A percentile compares a stretch with the other conserved stretches of the same genome.
phyloP scores from a whole-genome alignment of 2,888 invertebrate species.

The Toxonevra muliebris region DNA sequence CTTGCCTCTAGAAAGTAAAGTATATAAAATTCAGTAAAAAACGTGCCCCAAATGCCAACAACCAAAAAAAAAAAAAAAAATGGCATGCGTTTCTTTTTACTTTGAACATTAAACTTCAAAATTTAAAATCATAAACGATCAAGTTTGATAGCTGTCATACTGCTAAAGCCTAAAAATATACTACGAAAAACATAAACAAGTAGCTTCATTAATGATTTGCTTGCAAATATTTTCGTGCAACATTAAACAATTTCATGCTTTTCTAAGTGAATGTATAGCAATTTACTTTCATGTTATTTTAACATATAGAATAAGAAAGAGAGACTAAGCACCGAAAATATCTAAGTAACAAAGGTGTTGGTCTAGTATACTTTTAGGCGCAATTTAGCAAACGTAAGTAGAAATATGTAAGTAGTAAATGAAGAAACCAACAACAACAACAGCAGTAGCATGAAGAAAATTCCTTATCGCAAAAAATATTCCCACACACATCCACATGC shows the following conservation, averaged over 20 bases:
- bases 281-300: neutral
- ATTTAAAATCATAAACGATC: neutral
- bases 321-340: too few relatives aligned
- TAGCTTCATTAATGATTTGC: neutral
- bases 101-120: too few relatives aligned
- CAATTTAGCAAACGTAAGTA: constrained; percentile 26
- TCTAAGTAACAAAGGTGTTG: neutral
- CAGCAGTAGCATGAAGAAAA: constrained; percentile 38
- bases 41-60: too few relatives aligned
- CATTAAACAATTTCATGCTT: constrained; percentile 16
- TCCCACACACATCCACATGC: constrained; percentile 37
- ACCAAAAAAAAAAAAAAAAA: too few relatives aligned
- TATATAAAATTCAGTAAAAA: too few relatives aligned
- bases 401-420: constrained; percentile 14
- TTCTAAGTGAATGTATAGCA: neutral
- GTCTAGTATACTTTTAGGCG: neutral
- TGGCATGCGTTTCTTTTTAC: too few relatives aligned
- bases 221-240: constrained; percentile 1
- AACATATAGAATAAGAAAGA: too few relatives aligned
- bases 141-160: neutral
- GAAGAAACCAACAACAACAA: constrained; percentile 23
- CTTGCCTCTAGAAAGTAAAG: too few relatives aligned
- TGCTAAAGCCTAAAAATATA: neutral
- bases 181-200: neutral
- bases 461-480: constrained; percentile 45